phyloP scores from a whole-genome alignment of 2,888 invertebrate species.

The Neoaliturus tenellus region DNA sequence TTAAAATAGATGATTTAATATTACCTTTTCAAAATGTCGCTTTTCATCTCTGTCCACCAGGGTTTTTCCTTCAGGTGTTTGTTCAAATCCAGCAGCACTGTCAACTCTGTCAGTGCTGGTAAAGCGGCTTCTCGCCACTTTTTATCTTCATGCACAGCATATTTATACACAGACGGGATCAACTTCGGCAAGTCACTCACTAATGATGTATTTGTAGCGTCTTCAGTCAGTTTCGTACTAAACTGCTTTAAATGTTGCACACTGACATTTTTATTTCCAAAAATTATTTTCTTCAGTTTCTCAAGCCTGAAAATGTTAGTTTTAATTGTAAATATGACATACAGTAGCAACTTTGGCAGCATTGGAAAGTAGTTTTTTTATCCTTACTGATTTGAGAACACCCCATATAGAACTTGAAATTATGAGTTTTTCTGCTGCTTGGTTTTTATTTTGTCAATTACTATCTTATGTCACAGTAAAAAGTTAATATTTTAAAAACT shows the following conservation, averaged over 20 bases:
- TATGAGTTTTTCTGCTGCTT: too few species aligned
- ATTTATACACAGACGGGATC: conserved; percentile 33
- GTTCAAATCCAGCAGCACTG: conserved; percentile 21
- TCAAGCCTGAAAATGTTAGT: conserved; percentile 20
- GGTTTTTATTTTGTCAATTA: too few species aligned
- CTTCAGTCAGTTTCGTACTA: neutral
- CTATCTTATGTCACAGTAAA: too few species aligned
- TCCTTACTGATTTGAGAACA: too few species aligned
- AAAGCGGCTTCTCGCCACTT: conserved; percentile 16
- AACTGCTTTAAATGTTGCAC: conserved; percentile 20
- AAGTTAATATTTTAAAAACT: too few species aligned
- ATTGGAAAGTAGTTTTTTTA: too few species aligned
- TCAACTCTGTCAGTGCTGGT: conserved; percentile 22
- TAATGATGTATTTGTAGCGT: neutral
- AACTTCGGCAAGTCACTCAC: conserved; percentile 36
- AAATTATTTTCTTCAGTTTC: conserved; percentile 4
- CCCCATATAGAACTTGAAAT: too few species aligned
- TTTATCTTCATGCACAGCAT: conserved; percentile 13
- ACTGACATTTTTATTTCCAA: conserved; percentile 12
- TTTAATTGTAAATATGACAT: too few species aligned
- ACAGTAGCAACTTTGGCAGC: too few species aligned
- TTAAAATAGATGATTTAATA: too few species aligned
- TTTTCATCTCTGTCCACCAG: conserved; percentile 45
- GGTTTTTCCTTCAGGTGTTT: conserved; percentile 26
- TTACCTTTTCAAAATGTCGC: conserved; percentile 19